These are phyloP conservation scores for Ciconia nigra DNA, from an alignment of 2,797 vertebrate genomes.

Conservation along the genomic window DNA sequence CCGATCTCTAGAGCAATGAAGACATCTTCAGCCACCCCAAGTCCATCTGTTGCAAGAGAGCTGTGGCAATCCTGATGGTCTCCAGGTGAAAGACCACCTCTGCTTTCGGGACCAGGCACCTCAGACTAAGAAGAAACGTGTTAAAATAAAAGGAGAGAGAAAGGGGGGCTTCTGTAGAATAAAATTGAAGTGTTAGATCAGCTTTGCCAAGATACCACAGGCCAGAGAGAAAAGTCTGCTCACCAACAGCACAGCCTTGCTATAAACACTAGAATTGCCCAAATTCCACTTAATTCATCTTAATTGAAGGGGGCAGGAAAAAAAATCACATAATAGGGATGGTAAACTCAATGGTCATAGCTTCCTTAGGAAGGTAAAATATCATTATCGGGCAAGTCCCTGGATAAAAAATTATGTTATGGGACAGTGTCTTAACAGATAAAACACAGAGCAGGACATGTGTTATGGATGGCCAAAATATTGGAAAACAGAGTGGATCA, in stretches of 20 bases:
- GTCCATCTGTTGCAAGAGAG: background rate
- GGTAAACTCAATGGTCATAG: background rate
- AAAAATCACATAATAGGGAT: background rate
- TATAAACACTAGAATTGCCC: background rate
- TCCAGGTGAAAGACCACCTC: background rate
- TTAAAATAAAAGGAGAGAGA: background rate
- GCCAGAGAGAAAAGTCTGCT: background rate
- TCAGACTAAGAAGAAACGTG: background rate
- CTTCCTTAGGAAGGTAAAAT: background rate
- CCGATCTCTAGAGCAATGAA: background rate
- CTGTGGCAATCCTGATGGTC: background rate
- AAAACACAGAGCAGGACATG: background rate
- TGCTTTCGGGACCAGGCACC: background rate
- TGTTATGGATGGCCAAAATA: background rate
- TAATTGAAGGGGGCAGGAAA: background rate
- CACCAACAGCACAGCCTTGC: background rate
- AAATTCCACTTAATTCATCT: background rate
- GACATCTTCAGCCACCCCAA: background rate
- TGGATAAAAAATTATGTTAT: background rate
- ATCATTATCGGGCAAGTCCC: background rate
- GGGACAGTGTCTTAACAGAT: background rate
- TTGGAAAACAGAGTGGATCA: background rate
- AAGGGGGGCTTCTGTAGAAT: background rate
- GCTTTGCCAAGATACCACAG: background rate
- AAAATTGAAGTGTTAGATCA: background rate